Evolutionary conservation across 2,888 invertebrate species (phyloP), one percentile per base, ranked within the genome.

Genomic region (Cephus pygmeus): DNA sequence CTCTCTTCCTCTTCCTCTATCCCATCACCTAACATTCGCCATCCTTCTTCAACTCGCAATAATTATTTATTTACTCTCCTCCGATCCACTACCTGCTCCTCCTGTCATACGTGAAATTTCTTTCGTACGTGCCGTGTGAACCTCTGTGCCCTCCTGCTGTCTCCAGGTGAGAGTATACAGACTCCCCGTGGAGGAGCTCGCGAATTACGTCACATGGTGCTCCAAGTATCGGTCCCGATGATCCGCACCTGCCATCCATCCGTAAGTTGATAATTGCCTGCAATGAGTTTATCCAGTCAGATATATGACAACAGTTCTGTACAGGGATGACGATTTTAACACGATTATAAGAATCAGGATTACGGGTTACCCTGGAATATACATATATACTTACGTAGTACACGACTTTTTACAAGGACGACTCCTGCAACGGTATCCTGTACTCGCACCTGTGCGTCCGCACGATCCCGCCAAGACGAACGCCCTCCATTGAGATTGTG

Each of bases 171-270:
- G 15, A n/a, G 6, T 11, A 71, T 71, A 33, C 71, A 30, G 34
- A 71, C 31, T 71, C 23, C 31, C 31, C 30, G 71, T 34, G 71
- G 31, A 71, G 34, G 71, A 71, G 30, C 34, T 30, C 71, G 71
- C 30, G 11, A 71, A 34, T 33, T 34, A 23, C 71, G 31, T 71
- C 71, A 71, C 71, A 33, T 71, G 71, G 71, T 71, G 71, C 71
- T 71, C 71, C 34, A 71, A 3, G 71, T 71, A 71, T 71, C 74
- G 23, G 23, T 6, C 2, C 34, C 76, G 34, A 79, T 76, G 79
- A 79, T 79, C 74, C 79, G 76, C 73, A 69, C 75, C 69, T 79
- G 79, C 69, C 71, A 74, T 76, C 76, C 73, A 73, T 40, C 79
- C 34, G 79, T 79, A 74, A 79, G 79, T 79, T 73, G 71, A 4